These are phyloP conservation scores for Macrocentrus cingulum DNA, from an alignment of 1,140 invertebrate genomes.

Conservation along the genomic window DNA sequence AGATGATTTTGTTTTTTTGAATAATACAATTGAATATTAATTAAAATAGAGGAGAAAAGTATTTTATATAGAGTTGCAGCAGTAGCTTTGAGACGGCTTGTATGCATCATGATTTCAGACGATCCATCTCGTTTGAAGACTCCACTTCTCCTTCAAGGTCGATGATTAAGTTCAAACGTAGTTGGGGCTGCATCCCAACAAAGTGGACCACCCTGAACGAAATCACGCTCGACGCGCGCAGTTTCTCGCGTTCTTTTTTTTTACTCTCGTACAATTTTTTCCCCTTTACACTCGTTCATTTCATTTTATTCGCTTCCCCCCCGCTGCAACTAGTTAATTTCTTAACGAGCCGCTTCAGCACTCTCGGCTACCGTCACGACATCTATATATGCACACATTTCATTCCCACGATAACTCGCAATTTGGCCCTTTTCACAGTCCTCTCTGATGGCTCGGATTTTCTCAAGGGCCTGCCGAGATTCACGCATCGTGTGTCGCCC, in stretches of 20 bases:
- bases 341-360: slow-evolving; percentile 6
- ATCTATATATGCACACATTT: background rate
- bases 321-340: slow-evolving; percentile 23
- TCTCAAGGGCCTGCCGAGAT: slow-evolving; percentile 6
- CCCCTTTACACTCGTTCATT: slow-evolving; percentile 1
- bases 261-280: background rate
- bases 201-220: slow-evolving; percentile 30
- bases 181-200: slow-evolving; percentile 25
- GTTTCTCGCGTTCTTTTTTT: slow-evolving; percentile 4
- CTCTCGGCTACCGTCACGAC: slow-evolving; percentile 3
- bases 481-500: slow-evolving; percentile 11
- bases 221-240: slow-evolving; percentile 20
- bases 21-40: too few relatives aligned
- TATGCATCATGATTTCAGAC: too few relatives aligned
- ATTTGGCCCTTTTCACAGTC: slow-evolving; percentile 10
- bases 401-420: slow-evolving; percentile 23
- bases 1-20: too few relatives aligned
- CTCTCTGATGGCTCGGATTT: slow-evolving; percentile 8
- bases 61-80: too few relatives aligned
- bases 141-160: slow-evolving; percentile 29
- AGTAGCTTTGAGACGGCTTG: too few relatives aligned
- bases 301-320: slow-evolving; percentile 8
- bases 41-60: too few relatives aligned
- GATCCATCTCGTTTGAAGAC: too few relatives aligned
- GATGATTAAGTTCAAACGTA: slow-evolving; percentile 30